A percentile compares a stretch with the other conserved stretches of the same genome.
Conservation (phyloP, 2,888 invertebrate genomes). For the Allacma fusca region DNA sequence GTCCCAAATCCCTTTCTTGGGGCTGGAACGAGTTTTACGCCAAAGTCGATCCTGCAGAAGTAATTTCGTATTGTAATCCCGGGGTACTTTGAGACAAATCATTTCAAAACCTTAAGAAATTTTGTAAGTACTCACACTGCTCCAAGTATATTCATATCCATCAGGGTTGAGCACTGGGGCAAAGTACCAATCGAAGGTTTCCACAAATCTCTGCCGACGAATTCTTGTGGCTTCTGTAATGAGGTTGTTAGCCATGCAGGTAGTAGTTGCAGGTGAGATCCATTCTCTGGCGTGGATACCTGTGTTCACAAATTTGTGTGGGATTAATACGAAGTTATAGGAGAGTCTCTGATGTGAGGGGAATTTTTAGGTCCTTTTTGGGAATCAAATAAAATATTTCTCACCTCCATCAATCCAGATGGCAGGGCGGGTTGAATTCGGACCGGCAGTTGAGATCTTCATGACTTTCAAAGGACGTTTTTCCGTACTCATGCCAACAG, state of each 20-base stretch:
- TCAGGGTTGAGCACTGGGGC: conserved; percentile 81
- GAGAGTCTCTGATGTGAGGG: no score
- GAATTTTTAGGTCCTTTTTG: no score
- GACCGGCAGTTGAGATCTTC: conserved; percentile 63
- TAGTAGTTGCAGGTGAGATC: conserved; percentile 80
- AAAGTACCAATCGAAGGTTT: conserved; percentile 73
- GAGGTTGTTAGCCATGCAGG: conserved; percentile 75
- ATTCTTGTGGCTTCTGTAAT: conserved; percentile 67
- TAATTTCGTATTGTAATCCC: no score
- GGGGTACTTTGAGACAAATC: no score
- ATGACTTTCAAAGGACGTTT: conserved; percentile 70
- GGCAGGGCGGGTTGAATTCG: conserved; percentile 66
- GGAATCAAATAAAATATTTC: no score
- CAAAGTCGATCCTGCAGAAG: conserved; percentile 70
- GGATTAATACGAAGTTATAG: no score
- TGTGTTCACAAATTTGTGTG: no score
- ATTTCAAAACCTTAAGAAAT: no score
- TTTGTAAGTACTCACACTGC: conserved; percentile 45
- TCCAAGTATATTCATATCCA: conserved; percentile 75
- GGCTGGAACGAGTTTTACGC: conserved; percentile 76
- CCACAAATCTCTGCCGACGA: conserved; percentile 68
- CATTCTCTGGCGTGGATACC: conserved; percentile 89
- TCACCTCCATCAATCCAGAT: conserved; percentile 69
- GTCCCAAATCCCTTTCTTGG: conserved; percentile 54
- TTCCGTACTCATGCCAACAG: conserved; percentile 77